phyloP scores from a whole-genome alignment of 2,113 vertebrate species.

The Martes martes region DNA sequence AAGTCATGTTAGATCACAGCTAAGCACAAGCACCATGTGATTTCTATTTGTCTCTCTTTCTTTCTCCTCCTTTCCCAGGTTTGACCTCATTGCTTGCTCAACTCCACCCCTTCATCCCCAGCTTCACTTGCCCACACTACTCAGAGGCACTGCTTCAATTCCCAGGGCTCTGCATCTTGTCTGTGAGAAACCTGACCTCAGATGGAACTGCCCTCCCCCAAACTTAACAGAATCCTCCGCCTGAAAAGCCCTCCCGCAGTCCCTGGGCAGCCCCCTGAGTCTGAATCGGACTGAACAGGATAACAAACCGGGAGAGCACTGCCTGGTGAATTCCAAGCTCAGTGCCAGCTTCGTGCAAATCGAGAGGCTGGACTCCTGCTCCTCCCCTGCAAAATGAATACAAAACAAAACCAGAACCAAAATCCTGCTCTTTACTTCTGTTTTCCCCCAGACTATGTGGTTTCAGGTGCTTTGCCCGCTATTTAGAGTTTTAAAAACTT shows the following conservation, averaged over 20 bases:
- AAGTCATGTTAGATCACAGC: constrained; percentile 84
- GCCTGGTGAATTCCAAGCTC: background rate
- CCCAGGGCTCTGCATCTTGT: background rate
- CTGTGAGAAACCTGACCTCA: background rate
- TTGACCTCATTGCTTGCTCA: background rate
- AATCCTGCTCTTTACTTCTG: background rate
- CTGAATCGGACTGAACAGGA: background rate
- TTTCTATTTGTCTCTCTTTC: constrained; percentile 54
- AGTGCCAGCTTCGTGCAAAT: background rate
- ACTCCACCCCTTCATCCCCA: background rate
- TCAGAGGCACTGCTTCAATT: background rate
- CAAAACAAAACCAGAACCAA: background rate
- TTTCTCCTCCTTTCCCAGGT: background rate
- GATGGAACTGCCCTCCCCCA: background rate
- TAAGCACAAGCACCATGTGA: constrained; percentile 56
- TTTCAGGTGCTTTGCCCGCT: background rate
- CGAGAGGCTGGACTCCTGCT: background rate
- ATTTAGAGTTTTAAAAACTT: background rate
- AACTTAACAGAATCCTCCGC: background rate
- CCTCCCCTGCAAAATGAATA: background rate
- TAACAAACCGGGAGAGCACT: background rate
- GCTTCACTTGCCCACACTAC: background rate
- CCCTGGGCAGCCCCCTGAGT: background rate
- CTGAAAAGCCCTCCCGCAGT: background rate
- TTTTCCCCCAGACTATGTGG: background rate